phyloP scores from a whole-genome alignment of 2,888 invertebrate genomes.

The Lymantria dispar region DNA sequence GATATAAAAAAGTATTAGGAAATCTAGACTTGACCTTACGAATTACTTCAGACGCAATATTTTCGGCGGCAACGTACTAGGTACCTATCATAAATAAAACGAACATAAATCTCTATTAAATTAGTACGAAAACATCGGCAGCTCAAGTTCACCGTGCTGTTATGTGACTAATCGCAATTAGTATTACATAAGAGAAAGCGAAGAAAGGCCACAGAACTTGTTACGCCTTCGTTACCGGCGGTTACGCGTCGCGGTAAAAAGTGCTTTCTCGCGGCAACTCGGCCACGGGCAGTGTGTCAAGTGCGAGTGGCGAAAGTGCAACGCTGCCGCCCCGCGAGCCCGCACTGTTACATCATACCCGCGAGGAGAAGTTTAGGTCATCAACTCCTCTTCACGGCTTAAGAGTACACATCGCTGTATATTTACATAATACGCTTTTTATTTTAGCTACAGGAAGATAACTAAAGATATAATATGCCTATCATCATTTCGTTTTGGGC shows the following conservation, averaged over 20 bases:
- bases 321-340: slow-evolving; percentile 64
- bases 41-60: no score
- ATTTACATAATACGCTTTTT: no score
- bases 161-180: slow-evolving; percentile 72
- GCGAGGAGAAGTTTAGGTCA: slow-evolving; percentile 76
- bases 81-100: no score
- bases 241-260: slow-evolving; percentile 76
- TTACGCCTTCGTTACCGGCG: slow-evolving; percentile 67
- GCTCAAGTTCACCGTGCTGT: slow-evolving; percentile 70
- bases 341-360: slow-evolving; percentile 72
- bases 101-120: slow-evolving; percentile 11
- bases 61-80: no score
- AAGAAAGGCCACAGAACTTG: slow-evolving; percentile 73
- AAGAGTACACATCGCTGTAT: no score
- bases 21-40: no score
- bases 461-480: no score
- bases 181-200: slow-evolving; percentile 78
- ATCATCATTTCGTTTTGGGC: no score
- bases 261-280: slow-evolving; percentile 79
- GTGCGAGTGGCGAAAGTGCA: slow-evolving; percentile 78
- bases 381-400: slow-evolving; percentile 44
- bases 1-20: no score
- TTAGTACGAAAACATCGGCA: slow-evolving; percentile 16
- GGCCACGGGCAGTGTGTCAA: slow-evolving; percentile 83
- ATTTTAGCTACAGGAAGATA: no score